These are phyloP conservation scores for Sinosuthora webbiana DNA, from an alignment of 2,113 vertebrate species.

Conservation along the genomic window DNA sequence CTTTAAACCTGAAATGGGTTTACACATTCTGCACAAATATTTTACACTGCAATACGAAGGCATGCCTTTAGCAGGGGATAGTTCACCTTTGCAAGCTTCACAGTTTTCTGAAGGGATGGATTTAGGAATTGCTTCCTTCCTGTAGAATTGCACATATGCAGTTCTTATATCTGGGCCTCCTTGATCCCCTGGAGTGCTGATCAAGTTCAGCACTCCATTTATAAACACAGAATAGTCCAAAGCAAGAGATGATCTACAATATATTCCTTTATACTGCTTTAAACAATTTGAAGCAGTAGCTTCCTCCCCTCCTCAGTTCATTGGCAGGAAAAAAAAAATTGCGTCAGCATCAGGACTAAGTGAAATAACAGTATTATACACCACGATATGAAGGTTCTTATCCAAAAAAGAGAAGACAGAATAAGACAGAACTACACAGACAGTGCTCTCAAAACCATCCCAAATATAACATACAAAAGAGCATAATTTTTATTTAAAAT, in stretches of 20 bases:
- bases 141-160: background rate
- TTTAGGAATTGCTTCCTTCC: background rate
- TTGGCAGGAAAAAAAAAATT: background rate
- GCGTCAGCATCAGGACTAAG: background rate
- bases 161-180: background rate
- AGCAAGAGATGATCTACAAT: background rate
- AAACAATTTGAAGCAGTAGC: background rate
- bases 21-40: background rate
- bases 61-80: background rate
- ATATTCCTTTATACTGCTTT: background rate
- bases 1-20: background rate
- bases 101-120: accelerated
- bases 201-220: background rate
- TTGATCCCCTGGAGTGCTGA: background rate
- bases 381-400: background rate
- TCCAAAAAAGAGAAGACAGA: background rate
- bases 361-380: background rate
- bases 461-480: background rate
- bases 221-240: background rate
- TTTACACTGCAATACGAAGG: background rate
- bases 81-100: background rate
- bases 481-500: background rate
- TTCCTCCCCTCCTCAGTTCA: background rate
- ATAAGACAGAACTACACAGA: background rate
- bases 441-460: background rate